These are phyloP conservation scores for Poeciliopsis occidentalis DNA, from an alignment of 2,113 vertebrate species.

Conservation along the genomic window DNA sequence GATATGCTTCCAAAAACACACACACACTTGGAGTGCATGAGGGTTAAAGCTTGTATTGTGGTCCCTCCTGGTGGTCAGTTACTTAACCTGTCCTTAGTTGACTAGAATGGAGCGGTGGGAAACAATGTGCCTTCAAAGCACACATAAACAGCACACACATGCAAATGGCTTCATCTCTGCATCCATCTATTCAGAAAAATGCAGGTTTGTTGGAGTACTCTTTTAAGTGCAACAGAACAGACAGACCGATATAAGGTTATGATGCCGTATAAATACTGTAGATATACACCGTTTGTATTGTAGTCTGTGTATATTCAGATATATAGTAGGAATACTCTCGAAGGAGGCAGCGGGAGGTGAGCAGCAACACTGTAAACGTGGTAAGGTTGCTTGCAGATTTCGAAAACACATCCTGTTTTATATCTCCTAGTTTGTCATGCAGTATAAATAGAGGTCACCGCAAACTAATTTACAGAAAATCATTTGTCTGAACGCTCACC, in stretches of 20 bases:
- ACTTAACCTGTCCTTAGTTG: constrained; percentile 45
- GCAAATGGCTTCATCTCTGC: constrained; percentile 75
- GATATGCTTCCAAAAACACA: not conserved
- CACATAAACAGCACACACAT: constrained; percentile 72
- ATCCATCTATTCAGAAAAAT: constrained; percentile 56
- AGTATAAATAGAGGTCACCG: constrained; percentile 79
- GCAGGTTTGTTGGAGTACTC: constrained; percentile 52
- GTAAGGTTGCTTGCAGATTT: constrained; percentile 60
- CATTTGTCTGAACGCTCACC: constrained; percentile 70
- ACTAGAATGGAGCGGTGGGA: constrained; percentile 51
- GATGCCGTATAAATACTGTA: constrained; percentile 73
- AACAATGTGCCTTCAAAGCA: constrained; percentile 47
- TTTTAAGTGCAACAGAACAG: constrained; percentile 73
- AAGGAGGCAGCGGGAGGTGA: constrained; percentile 62
- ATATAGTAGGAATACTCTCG: constrained; percentile 66
- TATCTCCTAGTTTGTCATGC: constrained; percentile 76
- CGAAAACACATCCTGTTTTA: constrained; percentile 57
- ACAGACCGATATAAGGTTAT: constrained; percentile 66
- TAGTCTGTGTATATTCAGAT: constrained; percentile 63
- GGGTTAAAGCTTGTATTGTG: constrained; percentile 30
- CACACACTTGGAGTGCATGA: constrained; percentile 7
- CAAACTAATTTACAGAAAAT: constrained; percentile 76
- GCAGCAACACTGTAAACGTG: constrained; percentile 46
- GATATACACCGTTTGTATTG: constrained; percentile 68
- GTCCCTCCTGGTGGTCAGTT: constrained; percentile 72